Base-by-base conservation (phyloP, 2,113 vertebrate species). In the Ophthalmolycus amberensis region DNA sequence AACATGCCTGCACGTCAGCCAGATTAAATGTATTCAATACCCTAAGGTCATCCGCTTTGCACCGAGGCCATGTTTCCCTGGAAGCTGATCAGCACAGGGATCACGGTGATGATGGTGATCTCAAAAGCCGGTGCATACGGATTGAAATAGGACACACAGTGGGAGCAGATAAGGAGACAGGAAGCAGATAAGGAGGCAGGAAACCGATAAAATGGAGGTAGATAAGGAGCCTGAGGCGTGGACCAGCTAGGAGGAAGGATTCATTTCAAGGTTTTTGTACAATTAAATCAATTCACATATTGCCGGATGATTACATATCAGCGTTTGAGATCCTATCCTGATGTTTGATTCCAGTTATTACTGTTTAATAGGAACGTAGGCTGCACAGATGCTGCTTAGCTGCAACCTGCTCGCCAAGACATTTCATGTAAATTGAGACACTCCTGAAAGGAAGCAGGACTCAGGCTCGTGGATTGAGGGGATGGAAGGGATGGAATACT, bases 21-120 rank as follows among this genome's bases (percentile, higher is more conserved):
- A 84, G 76, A 85, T 88, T 86, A 86, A 59, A 83, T 73, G 38
- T 68, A 69, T 82, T 67, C 76, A 54, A 68, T 71, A 77, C 79
- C 79, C 62, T 79, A 6, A 52, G 77, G 82, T 87, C 66, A 87
- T 73, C 85, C 38, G 4, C 54, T 88, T 88, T 83, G 3, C 72
- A 78, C 64, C 62, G 40, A 82, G 71, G 44, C 32, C 52, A 60
- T 29, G 81, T 84, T 80, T 48, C 79, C 75, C 73, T 77, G 70
- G 84, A 80, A 84, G 82, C 70, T 20, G 76, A 80, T 80, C 75
- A 72, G 75, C 22, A 6, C 63, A 64, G 20, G 62, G 83, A 81
- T 73, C 80, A 84, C 27, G 82, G 78, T 77, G 75, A 74, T 69
- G 82, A 64, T 77, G 68, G 22, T 65, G 68, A 70, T 59, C 69